Evolutionary conservation across 2,797 vertebrate species (phyloP).

Genomic region (Triplophysa bombifrons): DNA sequence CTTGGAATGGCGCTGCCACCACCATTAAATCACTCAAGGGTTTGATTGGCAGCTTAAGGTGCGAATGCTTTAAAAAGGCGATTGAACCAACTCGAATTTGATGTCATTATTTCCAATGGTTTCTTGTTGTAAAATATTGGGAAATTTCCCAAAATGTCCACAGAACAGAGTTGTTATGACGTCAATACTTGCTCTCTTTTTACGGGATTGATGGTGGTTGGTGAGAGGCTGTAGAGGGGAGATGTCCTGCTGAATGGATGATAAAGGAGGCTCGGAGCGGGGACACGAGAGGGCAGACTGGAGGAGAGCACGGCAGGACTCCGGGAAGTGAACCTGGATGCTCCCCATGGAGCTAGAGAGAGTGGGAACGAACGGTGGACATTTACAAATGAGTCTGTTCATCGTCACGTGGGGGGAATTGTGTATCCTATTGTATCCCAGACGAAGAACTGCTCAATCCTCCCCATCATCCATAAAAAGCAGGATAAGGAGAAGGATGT

Average conservation of each 20-base stretch:
- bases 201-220: slow-evolving; percentile 63
- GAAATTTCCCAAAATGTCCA: not conserved
- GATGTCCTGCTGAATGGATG: slow-evolving; percentile 71
- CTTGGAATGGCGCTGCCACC: slow-evolving; percentile 30
- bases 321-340: slow-evolving; percentile 71
- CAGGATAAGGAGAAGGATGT: slow-evolving; percentile 39
- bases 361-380: slow-evolving; percentile 50
- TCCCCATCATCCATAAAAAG: slow-evolving; percentile 39
- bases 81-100: slow-evolving; percentile 19
- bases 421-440: slow-evolving; percentile 56
- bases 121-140: not conserved
- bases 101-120: not conserved
- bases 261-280: slow-evolving; percentile 69
- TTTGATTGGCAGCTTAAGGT: slow-evolving; percentile 53
- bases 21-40: slow-evolving; percentile 30
- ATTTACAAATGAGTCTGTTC: slow-evolving; percentile 59
- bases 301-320: slow-evolving; percentile 63
- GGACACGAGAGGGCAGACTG: slow-evolving; percentile 71
- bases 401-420: slow-evolving; percentile 56
- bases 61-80: slow-evolving; percentile 28
- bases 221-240: slow-evolving; percentile 29
- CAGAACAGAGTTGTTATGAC: not conserved
- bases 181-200: slow-evolving; percentile 64
- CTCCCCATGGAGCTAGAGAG: slow-evolving; percentile 60
- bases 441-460: slow-evolving; percentile 49